These are phyloP conservation scores for Polypterus bichir DNA, from an alignment of 2,113 vertebrate genomes.

Conservation along the genomic window DNA sequence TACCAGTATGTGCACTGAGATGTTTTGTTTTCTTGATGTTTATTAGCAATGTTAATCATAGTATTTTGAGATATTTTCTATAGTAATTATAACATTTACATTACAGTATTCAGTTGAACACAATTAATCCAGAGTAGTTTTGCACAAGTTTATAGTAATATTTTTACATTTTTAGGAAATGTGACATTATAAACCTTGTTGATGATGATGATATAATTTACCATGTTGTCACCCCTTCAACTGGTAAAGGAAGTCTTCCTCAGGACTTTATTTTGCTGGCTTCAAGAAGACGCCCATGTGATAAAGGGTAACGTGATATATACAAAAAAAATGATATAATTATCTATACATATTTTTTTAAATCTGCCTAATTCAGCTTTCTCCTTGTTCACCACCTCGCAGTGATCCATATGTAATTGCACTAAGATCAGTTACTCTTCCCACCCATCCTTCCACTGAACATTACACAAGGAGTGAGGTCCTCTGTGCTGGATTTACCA, in stretches of 20 bases:
- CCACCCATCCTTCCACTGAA: slow-evolving; percentile 46
- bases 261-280: slow-evolving; percentile 84
- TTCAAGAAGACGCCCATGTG: slow-evolving; percentile 72
- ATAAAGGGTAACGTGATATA: slow-evolving; percentile 48
- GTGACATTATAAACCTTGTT: slow-evolving; percentile 67
- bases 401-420: slow-evolving; percentile 90
- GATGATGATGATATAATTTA: slow-evolving; percentile 82
- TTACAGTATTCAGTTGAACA: background rate
- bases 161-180: slow-evolving; percentile 44
- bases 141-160: background rate
- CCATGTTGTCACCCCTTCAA: slow-evolving; percentile 56
- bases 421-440: slow-evolving; percentile 76
- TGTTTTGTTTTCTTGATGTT: background rate
- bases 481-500: slow-evolving; percentile 80
- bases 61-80: background rate
- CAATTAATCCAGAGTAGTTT: too few species aligned
- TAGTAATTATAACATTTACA: background rate
- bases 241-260: slow-evolving; percentile 50
- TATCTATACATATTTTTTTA: too few species aligned
- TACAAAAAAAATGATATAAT: too few species aligned
- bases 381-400: slow-evolving; percentile 2
- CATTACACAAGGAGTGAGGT: slow-evolving; percentile 69
- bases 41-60: background rate
- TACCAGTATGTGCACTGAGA: slow-evolving; percentile 58
- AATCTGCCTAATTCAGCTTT: background rate